Base-by-base conservation (phyloP, 35 echinoderm and acorn worm species). In the Lytechinus variegatus region DNA sequence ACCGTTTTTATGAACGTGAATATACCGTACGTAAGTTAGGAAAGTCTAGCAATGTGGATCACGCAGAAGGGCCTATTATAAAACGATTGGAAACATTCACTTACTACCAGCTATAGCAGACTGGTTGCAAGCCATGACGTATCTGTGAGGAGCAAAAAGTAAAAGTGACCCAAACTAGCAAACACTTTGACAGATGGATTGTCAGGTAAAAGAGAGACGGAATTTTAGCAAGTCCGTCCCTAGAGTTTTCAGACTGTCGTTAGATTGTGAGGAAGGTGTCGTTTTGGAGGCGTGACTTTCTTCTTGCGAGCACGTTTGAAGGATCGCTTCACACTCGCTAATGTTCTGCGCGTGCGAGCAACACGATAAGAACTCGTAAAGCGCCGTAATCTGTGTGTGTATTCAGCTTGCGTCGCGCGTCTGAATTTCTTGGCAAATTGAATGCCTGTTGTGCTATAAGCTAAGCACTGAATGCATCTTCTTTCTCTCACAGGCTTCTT, bases 391-490 rank as follows among this genome's bases (percentile, higher is more conserved):
- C n/a, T 2, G 66, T 16, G 16, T 8, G 66, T 79, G 21, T 79
- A 16, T n/a, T 79, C 66, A n/a, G 66, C 66, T 79, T 79, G 66
- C 66, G 66, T 79, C 66, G 66, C 66, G 66, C 66, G 66, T 79
- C 66, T n/a, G 66, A 16, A 7, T 24, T 7, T 24, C 66, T 6
- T 58, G 56, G n/a, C 66, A 79, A 2, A 79, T 6, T 79, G 66
- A n/a, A 79, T 79, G 21, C 66, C 61, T 71, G 1, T 24, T 79
- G 11, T 71, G 66, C 66, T 24, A n/a, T n/a, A 13, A 9, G 6
- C 66, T 6, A 3, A 79, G 8, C 14, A 24, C 21, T 16, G 66
- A 79, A n/a, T n/a, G 4, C 16, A 79, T 24, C 66, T 79, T 14
- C 12, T 79, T 79, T n/a, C 2, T 16, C 12, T 79, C n/a, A 24